These are phyloP conservation scores for Dorcus hopei DNA, from an alignment of 2,888 invertebrate genomes.

Conservation along the genomic window DNA sequence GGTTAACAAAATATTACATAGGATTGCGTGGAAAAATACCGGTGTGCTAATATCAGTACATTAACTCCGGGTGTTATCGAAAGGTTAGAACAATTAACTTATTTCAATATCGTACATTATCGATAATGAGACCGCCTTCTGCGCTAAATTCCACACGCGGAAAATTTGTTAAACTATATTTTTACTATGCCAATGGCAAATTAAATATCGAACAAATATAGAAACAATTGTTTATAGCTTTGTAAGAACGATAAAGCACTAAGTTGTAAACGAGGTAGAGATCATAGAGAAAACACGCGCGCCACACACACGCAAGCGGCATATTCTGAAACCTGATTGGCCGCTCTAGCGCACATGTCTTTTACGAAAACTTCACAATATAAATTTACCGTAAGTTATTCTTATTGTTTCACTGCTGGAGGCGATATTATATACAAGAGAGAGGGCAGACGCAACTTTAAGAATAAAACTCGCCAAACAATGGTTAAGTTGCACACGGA, in stretches of 20 bases:
- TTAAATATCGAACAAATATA: neutral
- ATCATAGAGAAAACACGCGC: conserved; percentile 17
- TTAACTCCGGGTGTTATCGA: no score
- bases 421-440: neutral
- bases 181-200: no score
- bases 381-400: conserved; percentile 20
- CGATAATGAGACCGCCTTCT: no score
- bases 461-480: conserved; percentile 7
- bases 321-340: conserved; percentile 28
- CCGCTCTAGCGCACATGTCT: conserved; percentile 26
- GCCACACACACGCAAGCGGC: conserved; percentile 28
- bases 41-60: no score
- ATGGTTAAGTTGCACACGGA: conserved; percentile 20
- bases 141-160: no score
- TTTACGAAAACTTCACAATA: conserved; percentile 22
- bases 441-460: conserved; percentile 15
- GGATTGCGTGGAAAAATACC: no score
- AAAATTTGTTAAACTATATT: no score
- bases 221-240: conserved; percentile 13
- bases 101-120: no score
- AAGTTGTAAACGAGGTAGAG: conserved; percentile 12
- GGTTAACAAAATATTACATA: conserved; percentile 14
- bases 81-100: no score
- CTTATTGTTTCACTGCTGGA: conserved; percentile 12
- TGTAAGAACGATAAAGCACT: conserved; percentile 16